These are phyloP conservation scores for Lemur catta DNA, from an alignment of 2,797 vertebrate genomes.

Conservation along the genomic window DNA sequence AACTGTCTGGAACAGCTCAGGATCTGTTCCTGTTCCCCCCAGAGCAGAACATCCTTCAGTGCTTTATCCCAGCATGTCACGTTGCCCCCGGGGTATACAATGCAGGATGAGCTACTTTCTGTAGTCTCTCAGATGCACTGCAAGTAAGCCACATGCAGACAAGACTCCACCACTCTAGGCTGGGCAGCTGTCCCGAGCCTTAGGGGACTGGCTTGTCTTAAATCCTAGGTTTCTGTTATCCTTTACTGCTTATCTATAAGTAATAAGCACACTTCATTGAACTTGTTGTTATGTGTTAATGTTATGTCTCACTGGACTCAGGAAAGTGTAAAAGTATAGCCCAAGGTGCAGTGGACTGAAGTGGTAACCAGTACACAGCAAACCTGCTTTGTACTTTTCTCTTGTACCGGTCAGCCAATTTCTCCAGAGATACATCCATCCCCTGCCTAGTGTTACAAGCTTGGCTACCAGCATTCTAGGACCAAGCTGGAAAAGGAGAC, in stretches of 20 bases:
- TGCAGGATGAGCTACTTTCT: neutral
- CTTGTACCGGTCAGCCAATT: neutral
- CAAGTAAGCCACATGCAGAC: neutral
- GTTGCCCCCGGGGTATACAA: neutral
- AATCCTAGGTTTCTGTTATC: neutral
- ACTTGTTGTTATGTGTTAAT: neutral
- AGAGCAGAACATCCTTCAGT: neutral
- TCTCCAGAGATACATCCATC: neutral
- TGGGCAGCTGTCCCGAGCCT: neutral
- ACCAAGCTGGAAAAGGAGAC: neutral
- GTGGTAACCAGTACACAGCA: neutral
- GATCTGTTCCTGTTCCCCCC: neutral
- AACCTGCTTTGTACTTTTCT: neutral
- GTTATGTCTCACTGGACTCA: neutral
- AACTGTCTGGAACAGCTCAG: neutral
- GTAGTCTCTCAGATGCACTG: neutral
- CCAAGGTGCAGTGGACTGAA: neutral
- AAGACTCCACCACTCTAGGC: neutral
- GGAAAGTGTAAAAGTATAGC: neutral
- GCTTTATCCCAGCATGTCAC: neutral
- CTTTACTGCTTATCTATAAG: neutral
- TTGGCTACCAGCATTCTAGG: neutral
- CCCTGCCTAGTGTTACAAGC: neutral
- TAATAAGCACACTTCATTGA: neutral
- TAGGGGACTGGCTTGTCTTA: neutral